phyloP scores from a whole-genome alignment of 2,113 vertebrate species.

The Panurus biarmicus region DNA sequence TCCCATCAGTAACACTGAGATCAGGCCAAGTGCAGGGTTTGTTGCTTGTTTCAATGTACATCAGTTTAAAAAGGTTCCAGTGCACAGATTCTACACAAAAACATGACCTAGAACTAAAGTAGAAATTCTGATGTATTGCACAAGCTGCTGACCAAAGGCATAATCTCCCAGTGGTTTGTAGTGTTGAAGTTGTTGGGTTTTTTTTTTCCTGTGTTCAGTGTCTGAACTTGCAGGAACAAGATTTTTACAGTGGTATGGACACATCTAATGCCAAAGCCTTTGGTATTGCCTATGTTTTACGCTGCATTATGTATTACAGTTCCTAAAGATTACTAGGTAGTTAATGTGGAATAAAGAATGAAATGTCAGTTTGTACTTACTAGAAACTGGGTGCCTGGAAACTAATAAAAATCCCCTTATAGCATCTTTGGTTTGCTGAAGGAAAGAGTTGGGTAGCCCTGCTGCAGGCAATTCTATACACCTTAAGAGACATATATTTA shows the following conservation, averaged over 20 bases:
- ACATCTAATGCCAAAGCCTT: background rate
- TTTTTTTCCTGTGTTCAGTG: background rate
- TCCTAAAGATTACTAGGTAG: background rate
- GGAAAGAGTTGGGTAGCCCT: background rate
- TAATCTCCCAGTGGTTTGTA: background rate
- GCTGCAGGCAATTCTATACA: background rate
- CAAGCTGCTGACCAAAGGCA: background rate
- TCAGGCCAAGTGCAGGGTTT: background rate
- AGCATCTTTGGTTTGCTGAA: background rate
- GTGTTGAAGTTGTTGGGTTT: background rate
- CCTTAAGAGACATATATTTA: background rate
- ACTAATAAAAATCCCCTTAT: background rate
- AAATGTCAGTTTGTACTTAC: background rate
- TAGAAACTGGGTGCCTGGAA: background rate
- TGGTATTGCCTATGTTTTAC: background rate
- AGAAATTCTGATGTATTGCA: background rate
- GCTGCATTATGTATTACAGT: background rate
- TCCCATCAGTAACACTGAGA: constrained; percentile 14
- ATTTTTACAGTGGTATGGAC: background rate
- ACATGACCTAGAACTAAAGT: background rate
- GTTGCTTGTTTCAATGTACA: background rate
- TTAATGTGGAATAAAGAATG: background rate
- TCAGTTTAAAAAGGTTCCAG: background rate
- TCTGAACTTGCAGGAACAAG: background rate
- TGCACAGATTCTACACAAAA: background rate